Evolutionary conservation across 2,113 vertebrate species (phyloP), one percentile per base, ranked within the genome.

Genomic region (Pygoscelis antarcticus): DNA sequence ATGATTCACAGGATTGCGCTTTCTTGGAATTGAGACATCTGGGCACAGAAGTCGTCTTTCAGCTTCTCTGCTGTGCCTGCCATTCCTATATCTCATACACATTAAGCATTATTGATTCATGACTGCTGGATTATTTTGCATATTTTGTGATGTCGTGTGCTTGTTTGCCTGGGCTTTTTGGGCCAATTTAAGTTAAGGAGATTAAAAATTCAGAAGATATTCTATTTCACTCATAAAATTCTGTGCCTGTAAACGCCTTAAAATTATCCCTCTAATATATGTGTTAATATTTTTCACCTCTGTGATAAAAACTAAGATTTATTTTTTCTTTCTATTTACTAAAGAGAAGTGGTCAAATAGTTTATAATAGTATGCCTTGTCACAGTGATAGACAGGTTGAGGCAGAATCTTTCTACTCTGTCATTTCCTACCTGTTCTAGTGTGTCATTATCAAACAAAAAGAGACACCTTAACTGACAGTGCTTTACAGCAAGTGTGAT

Each of bases 361-460:
- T 86, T 95, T 89, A 75, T 58, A 32, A 27, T 55, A 52, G 11
- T 26, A 8, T 52, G 23, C 10, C 54, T 75, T 89, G 80, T 87
- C 78, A 85, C 44, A 75, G 26, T 68, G 47, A 93, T 19, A 60
- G 83, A 68, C 57, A 94, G 34, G 17, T 13, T 95, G 58, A 91
- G 51, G 21, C 32, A 91, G 77, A 94, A 89, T 90, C 62, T 46
- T 92, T 85, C 46, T 76, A 13, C 17, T 74, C 65, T 90, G 13
- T 82, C 71, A 49, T 93, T 94, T 34, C n/a, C 25, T 91, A 21
- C 21, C 23, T 77, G 30, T 64, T 72, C 40, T 85, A 51, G 9
- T 51, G 13, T 83, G 68, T 78, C 29, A 89, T 92, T 95, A 88
- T 84, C 29, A 71, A 91, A 60, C 78, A 87, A 93, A 92, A 83